Evolutionary conservation across 2,113 vertebrate species (phyloP).

Genomic region (Hassar affinis): DNA sequence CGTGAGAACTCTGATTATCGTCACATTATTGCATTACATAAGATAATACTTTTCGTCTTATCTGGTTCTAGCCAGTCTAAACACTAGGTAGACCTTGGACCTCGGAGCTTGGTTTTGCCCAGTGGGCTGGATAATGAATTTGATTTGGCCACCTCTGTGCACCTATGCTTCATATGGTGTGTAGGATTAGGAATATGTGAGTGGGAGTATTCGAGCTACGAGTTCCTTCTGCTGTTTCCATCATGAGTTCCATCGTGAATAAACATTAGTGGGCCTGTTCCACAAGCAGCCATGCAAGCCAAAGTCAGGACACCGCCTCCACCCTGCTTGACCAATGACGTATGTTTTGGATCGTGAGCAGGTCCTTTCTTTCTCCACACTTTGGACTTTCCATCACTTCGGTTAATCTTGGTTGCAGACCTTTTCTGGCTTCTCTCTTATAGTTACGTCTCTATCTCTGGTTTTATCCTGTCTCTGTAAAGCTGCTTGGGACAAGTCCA

Average conservation of each 20-base stretch:
- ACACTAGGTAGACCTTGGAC: neutral
- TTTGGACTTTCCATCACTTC: neutral
- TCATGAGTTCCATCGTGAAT: no score
- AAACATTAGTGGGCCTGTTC: neutral
- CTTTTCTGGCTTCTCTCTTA: neutral
- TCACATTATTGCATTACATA: no score
- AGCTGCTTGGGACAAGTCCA: no score
- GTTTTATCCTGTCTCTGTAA: no score
- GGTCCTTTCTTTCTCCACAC: neutral
- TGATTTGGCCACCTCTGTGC: neutral
- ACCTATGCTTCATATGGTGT: neutral
- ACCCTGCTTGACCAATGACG: neutral
- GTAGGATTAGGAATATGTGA: neutral
- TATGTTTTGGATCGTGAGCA: neutral
- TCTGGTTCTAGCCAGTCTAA: neutral
- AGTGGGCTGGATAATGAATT: neutral
- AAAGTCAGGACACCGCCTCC: neutral
- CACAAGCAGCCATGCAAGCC: neutral
- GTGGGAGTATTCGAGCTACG: neutral
- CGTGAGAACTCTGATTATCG: no score
- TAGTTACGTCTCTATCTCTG: no score
- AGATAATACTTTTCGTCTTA: neutral
- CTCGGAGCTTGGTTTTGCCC: neutral
- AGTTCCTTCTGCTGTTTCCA: no score
- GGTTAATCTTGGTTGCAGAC: neutral